These are phyloP conservation scores for Rallus crepitans DNA, from an alignment of 2,797 vertebrate species.

Conservation along the genomic window DNA sequence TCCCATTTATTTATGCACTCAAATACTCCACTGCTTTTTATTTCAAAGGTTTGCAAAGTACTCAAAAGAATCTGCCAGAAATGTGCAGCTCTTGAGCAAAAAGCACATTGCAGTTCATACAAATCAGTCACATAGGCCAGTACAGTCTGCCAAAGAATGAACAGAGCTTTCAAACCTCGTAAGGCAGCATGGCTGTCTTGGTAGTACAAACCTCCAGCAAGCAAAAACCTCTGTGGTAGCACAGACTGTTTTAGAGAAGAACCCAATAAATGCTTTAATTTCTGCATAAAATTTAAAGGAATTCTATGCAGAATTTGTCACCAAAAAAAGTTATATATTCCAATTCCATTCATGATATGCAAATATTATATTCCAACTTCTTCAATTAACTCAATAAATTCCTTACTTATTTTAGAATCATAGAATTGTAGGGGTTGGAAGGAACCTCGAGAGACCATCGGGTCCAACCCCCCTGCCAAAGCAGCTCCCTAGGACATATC, in stretches of 20 bases:
- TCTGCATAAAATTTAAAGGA: not conserved
- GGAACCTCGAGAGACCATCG: no score
- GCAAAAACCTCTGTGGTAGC: not conserved
- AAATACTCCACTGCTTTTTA: not conserved
- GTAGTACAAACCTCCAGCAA: not conserved
- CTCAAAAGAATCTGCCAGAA: not conserved
- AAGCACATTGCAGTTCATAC: not conserved
- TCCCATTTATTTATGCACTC: not conserved
- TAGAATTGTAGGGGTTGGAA: no score
- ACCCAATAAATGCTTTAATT: not conserved
- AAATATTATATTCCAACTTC: not conserved
- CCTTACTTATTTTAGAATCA: not conserved
- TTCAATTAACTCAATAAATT: not conserved
- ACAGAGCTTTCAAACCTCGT: not conserved
- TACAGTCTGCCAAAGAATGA: not conserved
- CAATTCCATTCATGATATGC: not conserved
- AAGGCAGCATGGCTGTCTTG: not conserved
- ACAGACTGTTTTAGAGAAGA: not conserved
- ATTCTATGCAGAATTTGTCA: not conserved
- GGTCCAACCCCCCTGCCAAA: no score
- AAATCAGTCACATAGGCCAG: not conserved
- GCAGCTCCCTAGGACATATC: no score
- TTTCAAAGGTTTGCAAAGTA: slow-evolving; percentile 3
- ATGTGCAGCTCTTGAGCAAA: not conserved
- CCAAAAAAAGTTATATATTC: not conserved